Evolutionary conservation across 2,113 vertebrate genomes (phyloP), one percentile per base, ranked within the genome.

Genomic region (Phalacrocorax carbo): DNA sequence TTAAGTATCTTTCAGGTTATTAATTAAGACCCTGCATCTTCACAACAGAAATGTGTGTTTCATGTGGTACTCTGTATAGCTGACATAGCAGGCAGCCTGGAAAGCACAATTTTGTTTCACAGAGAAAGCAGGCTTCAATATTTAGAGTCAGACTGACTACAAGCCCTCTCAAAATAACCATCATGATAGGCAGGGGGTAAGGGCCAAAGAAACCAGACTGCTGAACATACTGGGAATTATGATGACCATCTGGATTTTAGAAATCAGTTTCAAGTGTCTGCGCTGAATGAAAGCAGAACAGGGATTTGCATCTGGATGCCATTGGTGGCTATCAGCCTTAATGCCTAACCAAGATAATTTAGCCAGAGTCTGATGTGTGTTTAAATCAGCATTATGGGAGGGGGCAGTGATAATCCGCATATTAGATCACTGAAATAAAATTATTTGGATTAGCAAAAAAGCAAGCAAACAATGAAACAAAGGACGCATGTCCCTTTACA

Each of bases 231-330:
- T 66, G 60, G 80, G 92, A 95, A 94, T 94, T 86, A 96, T 9
- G 26, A 75, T 17, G 51, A 94, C 44, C 83, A 92, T 94, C 77
- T 91, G 93, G 89, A 71, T 91, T 96, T 88, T 32, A 84, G 83
- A 95, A 95, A 96, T 94, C 83, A 91, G 72, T 84, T 94, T 71
- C 80, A 71, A 82, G 32, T 44, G 48, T 79, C 81, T 93, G 44
- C 25, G 76, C 48, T 79, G 91, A 89, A 65, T 36, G 70, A 84
- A 94, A 93, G 65, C 86, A 91, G 65, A 93, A 64, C 9, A 48
- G 51, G 91, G 86, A 94, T 96, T 94, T 93, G 88, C 69, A 75
- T 86, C 83, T 96, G 86, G 83, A 92, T 76, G 69, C 65, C 66
- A 82, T 3, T 68, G 89, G 91, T 71, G 44, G 71, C 69, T 60